These are phyloP conservation scores for Drosophila aff. DNA, from an alignment of 1,140 invertebrate species.

Conservation along the genomic window DNA sequence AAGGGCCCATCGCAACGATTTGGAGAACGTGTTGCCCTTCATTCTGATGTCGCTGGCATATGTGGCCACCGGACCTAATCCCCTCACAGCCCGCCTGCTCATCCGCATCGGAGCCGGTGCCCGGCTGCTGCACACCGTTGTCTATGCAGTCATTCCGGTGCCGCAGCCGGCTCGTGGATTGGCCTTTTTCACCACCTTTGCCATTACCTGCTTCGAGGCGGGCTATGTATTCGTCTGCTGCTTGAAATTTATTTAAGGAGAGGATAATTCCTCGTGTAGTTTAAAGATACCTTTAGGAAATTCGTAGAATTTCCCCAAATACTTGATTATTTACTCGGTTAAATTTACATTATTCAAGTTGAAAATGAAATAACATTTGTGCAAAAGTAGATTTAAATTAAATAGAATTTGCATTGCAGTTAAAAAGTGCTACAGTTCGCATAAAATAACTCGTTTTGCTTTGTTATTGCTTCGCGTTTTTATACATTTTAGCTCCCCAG, in stretches of 20 bases:
- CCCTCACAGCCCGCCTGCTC: constrained; percentile 85
- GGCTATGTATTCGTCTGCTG: constrained; percentile 60
- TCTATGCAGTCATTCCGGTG: constrained; percentile 86
- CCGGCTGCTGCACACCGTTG: constrained; percentile 87
- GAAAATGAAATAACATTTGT: not conserved
- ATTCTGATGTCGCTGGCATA: constrained; percentile 87
- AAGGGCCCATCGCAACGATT: constrained; percentile 89
- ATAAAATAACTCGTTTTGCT: constrained; percentile 1
- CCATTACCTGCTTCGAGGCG: constrained; percentile 86
- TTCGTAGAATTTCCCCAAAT: not conserved
- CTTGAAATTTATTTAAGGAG: constrained; percentile 56
- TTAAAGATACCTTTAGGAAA: no score
- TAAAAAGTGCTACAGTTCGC: not conserved
- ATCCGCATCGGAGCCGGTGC: constrained; percentile 87
- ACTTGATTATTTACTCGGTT: not conserved
- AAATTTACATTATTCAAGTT: not conserved
- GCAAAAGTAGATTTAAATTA: not conserved
- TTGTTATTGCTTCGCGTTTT: not conserved
- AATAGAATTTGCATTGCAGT: constrained; percentile 11
- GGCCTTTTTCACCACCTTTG: constrained; percentile 85
- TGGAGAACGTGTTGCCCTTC: constrained; percentile 89
- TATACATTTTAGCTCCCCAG: not conserved
- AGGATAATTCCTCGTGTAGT: not conserved
- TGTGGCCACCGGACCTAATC: constrained; percentile 86
- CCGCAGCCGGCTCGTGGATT: constrained; percentile 87